Evolutionary conservation across 2,113 vertebrate genomes (phyloP).

Genomic region (Girardinichthys multiradiatus): DNA sequence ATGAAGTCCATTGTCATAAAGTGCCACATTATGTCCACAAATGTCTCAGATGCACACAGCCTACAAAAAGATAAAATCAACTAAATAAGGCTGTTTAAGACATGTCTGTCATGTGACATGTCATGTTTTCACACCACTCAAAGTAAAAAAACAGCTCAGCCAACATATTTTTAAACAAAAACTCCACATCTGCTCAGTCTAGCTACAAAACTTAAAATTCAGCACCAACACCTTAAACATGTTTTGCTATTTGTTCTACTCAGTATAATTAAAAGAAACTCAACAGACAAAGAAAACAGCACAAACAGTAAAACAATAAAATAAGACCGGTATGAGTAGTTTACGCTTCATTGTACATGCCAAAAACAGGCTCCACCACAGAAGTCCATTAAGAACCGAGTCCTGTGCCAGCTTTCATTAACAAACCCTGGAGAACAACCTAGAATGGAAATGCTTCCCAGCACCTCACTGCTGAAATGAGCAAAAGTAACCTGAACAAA

Average conservation of each 20-base stretch:
- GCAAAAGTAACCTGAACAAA: neutral
- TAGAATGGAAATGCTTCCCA: neutral
- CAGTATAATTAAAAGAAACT: neutral
- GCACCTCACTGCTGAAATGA: neutral
- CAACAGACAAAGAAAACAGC: neutral
- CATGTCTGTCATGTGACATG: too few species aligned
- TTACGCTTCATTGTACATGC: neutral
- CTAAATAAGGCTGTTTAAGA: too few species aligned
- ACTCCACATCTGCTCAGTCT: too few species aligned
- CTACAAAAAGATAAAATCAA: too few species aligned
- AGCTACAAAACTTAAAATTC: neutral
- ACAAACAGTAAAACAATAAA: neutral
- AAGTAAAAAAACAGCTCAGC: too few species aligned
- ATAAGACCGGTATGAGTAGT: neutral
- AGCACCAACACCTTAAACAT: neutral
- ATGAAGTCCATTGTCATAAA: too few species aligned
- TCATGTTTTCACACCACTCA: too few species aligned
- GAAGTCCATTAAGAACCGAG: neutral
- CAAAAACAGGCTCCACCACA: conserved; percentile 8
- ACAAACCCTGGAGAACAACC: conserved; percentile 11
- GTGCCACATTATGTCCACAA: too few species aligned
- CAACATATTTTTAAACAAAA: too few species aligned
- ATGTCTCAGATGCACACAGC: too few species aligned
- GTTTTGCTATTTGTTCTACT: neutral
- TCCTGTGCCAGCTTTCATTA: neutral